phyloP scores from a whole-genome alignment of 2,113 vertebrate species.

The Macroglossus sobrinus region DNA sequence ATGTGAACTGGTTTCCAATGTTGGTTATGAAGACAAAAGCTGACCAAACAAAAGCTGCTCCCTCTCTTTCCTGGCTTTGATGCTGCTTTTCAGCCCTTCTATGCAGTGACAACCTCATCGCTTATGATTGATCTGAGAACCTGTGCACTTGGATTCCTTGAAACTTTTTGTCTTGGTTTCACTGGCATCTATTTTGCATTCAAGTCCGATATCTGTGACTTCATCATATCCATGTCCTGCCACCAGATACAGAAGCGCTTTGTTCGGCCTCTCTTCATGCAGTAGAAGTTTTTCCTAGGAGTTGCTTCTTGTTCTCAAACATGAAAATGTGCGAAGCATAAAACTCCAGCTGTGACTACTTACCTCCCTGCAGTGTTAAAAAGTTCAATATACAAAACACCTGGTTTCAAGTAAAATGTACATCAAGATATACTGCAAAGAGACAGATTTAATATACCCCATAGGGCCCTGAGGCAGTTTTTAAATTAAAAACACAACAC shows the following conservation, averaged over 20 bases:
- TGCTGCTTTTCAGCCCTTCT: slow-evolving; percentile 57
- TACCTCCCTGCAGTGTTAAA: slow-evolving; percentile 88
- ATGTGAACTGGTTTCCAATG: slow-evolving; percentile 41
- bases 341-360: slow-evolving; percentile 91
- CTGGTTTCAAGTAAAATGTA: slow-evolving; percentile 88
- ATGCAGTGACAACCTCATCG: slow-evolving; percentile 48
- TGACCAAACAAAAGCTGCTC: slow-evolving; percentile 43
- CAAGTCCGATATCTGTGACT: slow-evolving; percentile 77
- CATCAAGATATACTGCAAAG: slow-evolving; percentile 85
- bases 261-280: slow-evolving; percentile 81
- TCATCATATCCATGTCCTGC: slow-evolving; percentile 78
- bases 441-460: slow-evolving; percentile 89
- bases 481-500: slow-evolving; percentile 85
- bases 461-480: slow-evolving; percentile 83
- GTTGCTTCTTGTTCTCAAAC: slow-evolving; percentile 85
- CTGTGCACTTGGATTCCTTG: slow-evolving; percentile 53
- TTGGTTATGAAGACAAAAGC: slow-evolving; percentile 53
- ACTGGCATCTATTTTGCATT: slow-evolving; percentile 80
- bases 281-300: slow-evolving; percentile 77
- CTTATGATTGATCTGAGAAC: slow-evolving; percentile 69
- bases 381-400: slow-evolving; percentile 90
- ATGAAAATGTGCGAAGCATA: slow-evolving; percentile 91
- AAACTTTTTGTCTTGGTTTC: slow-evolving; percentile 71
- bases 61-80: slow-evolving; percentile 56
- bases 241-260: slow-evolving; percentile 81